Percentiles rank a stretch among this genome's conserved stretches.
Evolutionary conservation across 2,888 invertebrate genomes (phyloP).

Genomic region (Eupeodes latifasciatus): DNA sequence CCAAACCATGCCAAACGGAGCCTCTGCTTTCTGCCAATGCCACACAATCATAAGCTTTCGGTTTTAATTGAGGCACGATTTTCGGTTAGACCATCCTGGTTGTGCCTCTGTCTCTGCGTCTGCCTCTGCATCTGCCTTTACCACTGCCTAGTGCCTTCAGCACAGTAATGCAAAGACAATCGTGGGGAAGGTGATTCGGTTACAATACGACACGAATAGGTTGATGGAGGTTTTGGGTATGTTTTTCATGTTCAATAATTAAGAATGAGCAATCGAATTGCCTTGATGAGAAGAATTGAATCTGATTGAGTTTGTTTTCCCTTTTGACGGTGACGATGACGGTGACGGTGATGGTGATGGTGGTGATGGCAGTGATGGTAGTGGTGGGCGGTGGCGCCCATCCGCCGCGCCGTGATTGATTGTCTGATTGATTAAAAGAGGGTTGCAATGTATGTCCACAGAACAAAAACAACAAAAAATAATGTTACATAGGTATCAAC

Average conservation of each 20-base stretch:
- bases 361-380: no score
- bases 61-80: slow-evolving; percentile 75
- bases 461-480: slow-evolving; percentile 3
- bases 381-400: not conserved
- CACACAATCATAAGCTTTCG: slow-evolving; percentile 61
- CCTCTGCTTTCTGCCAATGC: slow-evolving; percentile 5
- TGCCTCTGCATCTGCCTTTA: no score
- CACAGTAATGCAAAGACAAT: slow-evolving; percentile 52
- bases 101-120: not conserved
- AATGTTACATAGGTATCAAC: slow-evolving; percentile 17
- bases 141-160: no score
- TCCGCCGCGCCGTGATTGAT: slow-evolving; percentile 52
- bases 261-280: slow-evolving; percentile 68
- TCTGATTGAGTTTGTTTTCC: slow-evolving; percentile 61
- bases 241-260: slow-evolving; percentile 61
- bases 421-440: slow-evolving; percentile 64
- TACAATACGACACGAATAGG: slow-evolving; percentile 17
- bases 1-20: not conserved
- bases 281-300: slow-evolving; percentile 71
- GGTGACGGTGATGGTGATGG: no score
- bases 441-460: not conserved
- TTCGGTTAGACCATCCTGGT: slow-evolving; percentile 57
- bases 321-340: not conserved
- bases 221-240: slow-evolving; percentile 5
- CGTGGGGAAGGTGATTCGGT: slow-evolving; percentile 10